Evolutionary conservation across 2,113 vertebrate genomes (phyloP).

Genomic region (Hypanus sabinus): DNA sequence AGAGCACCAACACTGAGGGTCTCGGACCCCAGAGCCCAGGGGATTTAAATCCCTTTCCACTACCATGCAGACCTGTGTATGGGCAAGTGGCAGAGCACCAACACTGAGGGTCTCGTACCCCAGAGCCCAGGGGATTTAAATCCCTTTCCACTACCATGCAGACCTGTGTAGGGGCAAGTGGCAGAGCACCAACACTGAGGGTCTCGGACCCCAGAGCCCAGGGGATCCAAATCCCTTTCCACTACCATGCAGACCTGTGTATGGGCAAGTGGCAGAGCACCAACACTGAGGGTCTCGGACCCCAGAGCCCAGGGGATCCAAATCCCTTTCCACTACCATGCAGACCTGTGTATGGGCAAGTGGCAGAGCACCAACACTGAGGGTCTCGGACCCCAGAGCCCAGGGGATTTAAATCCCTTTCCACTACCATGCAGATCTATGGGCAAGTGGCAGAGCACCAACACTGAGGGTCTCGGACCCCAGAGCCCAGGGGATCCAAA

Average conservation of each 20-base stretch:
- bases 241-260: constrained; percentile 59
- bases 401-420: too few species aligned
- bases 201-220: not conserved
- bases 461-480: not conserved
- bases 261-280: not conserved
- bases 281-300: too few species aligned
- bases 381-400: not conserved
- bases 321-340: too few species aligned
- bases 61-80: constrained; percentile 59
- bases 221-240: too few species aligned
- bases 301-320: not conserved
- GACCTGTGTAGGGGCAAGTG: constrained; percentile 54
- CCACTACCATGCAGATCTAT: too few species aligned
- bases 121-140: not conserved
- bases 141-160: constrained; percentile 42
- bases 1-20: too few species aligned
- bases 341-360: constrained; percentile 59
- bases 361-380: too few species aligned
- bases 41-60: too few species aligned
- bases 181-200: too few species aligned
- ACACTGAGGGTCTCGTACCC: not conserved
- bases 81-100: not conserved
- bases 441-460: not conserved
- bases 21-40: not conserved
- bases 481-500: not conserved